Evolutionary conservation across 35 echinoderm and acorn worm genomes (phyloP), one percentile per base, ranked within the genome.

Genomic region (Nesometra sesokonis): DNA sequence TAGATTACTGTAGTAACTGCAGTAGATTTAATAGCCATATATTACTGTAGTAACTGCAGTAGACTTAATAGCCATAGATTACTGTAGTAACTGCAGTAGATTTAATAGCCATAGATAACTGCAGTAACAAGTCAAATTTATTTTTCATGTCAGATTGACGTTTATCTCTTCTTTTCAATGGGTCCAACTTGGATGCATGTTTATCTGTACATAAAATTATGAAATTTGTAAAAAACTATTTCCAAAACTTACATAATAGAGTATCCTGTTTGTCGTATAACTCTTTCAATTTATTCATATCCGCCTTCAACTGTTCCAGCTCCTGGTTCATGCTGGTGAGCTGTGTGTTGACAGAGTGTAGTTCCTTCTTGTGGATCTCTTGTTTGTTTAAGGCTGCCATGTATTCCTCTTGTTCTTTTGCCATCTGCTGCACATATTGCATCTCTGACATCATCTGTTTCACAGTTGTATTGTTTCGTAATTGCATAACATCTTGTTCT

Each of bases 391-490:
- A 84, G 19, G 92, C 92, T 52, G 94, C 91, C 96, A 99, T 94
- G 37, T 94, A 97, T 76, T 97, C 93, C 90, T 93, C 81, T 35
- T 97, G 86, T 84, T 97, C 95, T 37, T 97, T 97, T 77, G 89
- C 91, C 89, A 97, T 97, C 47, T 97, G 91, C 47, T 88, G 78
- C 77, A 88, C 92, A 89, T 84, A 93, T 57, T 97, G 94, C 76
- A 91, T 85, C 76, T 97, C 91, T 0, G 89, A 85, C 91, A 91
- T 93, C 91, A 93, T 97, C 81, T 88, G 89, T 35, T 85, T 46
- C 19, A 93, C 87, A 8, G 86, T 84, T 19, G 84, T 76, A 46
- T 89, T 89, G 5, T 88, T 84, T 35, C 87, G 89, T 19, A 97
- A 37, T 46, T 91, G 35, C 29, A 93, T 89, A 3, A 97, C 91